These are phyloP conservation scores for Thymelicus lineola DNA, from an alignment of 2,888 invertebrate genomes.

Conservation along the genomic window DNA sequence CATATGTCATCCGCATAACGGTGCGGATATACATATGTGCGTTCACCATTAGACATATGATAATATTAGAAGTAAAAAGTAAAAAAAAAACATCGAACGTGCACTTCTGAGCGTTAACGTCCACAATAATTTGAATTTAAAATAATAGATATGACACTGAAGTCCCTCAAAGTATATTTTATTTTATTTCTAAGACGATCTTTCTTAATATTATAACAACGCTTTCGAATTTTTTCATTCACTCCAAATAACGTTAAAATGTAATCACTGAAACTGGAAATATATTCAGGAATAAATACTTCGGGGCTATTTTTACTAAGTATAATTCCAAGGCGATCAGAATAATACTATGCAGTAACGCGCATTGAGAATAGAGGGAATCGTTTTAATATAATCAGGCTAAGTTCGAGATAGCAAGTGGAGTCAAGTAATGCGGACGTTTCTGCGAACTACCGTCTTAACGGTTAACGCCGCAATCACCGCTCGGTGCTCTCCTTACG, in stretches of 20 bases:
- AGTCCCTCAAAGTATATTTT: no score
- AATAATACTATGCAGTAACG: conserved; percentile 51
- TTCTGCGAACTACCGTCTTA: conserved; percentile 64
- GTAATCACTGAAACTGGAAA: conserved; percentile 8
- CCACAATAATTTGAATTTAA: no score
- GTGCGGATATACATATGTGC: no score
- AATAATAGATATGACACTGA: no score
- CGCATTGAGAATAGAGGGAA: conserved; percentile 50
- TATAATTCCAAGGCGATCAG: conserved; percentile 34
- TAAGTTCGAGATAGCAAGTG: conserved; percentile 55
- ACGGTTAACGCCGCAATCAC: conserved; percentile 61
- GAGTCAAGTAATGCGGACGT: conserved; percentile 51
- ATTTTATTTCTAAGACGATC: no score
- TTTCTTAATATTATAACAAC: no score
- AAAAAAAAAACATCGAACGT: no score
- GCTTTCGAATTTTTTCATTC: no score
- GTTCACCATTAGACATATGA: no score
- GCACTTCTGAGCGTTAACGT: no score
- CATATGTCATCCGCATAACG: no score
- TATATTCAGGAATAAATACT: no score
- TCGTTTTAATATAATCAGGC: conserved; percentile 57
- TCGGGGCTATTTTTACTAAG: conserved; percentile 5
- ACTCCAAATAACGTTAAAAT: neutral
- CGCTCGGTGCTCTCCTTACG: conserved; percentile 32
- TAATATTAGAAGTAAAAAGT: neutral